Conservation (phyloP, 2,888 invertebrate genomes). For the Pomacea canaliculata region DNA sequence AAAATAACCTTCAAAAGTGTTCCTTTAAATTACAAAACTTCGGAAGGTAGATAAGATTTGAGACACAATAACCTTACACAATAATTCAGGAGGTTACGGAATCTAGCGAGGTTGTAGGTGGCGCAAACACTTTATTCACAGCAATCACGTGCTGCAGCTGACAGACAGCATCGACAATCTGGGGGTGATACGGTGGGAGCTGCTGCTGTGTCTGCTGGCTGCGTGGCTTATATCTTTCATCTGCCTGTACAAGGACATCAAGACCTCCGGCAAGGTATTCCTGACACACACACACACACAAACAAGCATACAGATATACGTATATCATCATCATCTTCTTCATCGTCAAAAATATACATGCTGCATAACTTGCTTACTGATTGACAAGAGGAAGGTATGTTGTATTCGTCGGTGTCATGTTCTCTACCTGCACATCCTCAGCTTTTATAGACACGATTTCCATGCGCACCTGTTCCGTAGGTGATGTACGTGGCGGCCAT, state of each 20-base stretch:
- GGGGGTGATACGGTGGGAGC: slow-evolving; percentile 28
- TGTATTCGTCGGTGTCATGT: too few species aligned
- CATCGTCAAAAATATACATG: not conserved
- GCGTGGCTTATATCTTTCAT: slow-evolving; percentile 31
- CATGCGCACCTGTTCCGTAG: not conserved
- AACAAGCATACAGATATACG: too few species aligned
- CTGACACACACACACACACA: too few species aligned
- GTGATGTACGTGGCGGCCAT: slow-evolving; percentile 29
- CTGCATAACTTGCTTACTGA: too few species aligned
- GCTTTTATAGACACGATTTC: too few species aligned
- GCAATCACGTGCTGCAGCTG: slow-evolving; percentile 26
- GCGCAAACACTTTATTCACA: not conserved
- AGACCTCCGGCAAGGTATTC: slow-evolving; percentile 34
- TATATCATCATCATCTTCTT: not conserved
- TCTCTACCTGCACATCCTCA: not conserved
- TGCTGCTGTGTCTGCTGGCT: slow-evolving; percentile 28
- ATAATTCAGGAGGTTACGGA: too few species aligned
- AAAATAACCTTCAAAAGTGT: too few species aligned
- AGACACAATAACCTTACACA: too few species aligned
- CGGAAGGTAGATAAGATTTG: too few species aligned
- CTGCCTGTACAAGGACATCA: slow-evolving; percentile 34
- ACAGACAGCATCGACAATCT: slow-evolving; percentile 20
- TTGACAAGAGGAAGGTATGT: too few species aligned
- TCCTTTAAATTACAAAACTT: too few species aligned
- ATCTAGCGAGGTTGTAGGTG: too few species aligned